These are phyloP conservation scores for Acrocephalus kingi DNA, from an alignment of 2,113 vertebrate species.

Conservation along the genomic window DNA sequence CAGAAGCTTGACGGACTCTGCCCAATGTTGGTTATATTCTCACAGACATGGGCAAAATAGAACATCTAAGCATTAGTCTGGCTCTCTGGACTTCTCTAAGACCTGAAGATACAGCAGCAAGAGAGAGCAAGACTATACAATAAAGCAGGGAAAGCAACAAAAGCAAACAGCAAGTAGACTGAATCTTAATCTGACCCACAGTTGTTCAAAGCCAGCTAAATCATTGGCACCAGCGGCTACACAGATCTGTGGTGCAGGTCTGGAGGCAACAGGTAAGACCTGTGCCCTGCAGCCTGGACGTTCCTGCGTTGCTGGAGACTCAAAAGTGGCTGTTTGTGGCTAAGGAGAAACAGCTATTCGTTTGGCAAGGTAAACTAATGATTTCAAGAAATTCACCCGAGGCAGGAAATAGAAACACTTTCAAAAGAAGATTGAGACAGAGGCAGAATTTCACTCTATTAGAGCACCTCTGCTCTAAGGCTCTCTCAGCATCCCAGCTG, in stretches of 20 bases:
- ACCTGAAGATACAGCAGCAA: neutral
- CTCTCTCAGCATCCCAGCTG: neutral
- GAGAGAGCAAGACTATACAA: neutral
- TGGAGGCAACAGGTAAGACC: neutral
- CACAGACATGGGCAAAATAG: neutral
- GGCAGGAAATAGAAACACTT: neutral
- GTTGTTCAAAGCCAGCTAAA: neutral
- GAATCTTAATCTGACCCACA: neutral
- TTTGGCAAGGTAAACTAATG: neutral
- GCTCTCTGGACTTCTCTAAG: neutral
- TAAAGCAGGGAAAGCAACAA: neutral
- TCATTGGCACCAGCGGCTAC: neutral
- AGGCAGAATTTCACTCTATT: neutral
- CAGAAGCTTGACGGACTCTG: neutral
- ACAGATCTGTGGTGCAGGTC: neutral
- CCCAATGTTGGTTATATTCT: rapidly evolving
- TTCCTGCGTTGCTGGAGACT: neutral
- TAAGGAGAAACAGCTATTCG: neutral
- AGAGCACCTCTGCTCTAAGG: neutral
- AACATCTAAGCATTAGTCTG: neutral
- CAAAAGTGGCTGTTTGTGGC: neutral
- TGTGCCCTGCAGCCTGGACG: neutral
- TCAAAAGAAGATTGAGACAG: neutral
- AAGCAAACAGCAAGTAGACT: neutral
- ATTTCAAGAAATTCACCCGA: neutral